Evolutionary conservation across 2,113 vertebrate species (phyloP).

Genomic region (Corythornis madagascariensis): DNA sequence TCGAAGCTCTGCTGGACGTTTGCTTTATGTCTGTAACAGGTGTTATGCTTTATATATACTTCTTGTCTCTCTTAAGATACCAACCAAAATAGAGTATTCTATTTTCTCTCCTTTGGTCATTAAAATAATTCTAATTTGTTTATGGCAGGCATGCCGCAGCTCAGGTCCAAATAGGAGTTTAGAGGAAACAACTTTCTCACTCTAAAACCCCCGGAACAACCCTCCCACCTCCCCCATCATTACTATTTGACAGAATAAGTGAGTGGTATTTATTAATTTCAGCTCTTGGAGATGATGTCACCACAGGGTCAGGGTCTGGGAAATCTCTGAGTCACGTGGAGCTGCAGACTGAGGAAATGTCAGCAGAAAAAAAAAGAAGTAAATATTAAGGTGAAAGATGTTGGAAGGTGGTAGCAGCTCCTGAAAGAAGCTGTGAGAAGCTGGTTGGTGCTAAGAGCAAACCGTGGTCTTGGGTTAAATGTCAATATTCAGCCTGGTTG

Average conservation of each 20-base stretch:
- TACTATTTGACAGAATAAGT: not conserved
- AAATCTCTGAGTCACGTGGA: constrained; percentile 23
- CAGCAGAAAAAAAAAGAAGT: not conserved
- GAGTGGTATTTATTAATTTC: not conserved
- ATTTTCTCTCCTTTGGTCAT: not conserved
- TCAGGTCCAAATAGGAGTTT: not conserved
- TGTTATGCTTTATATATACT: not conserved
- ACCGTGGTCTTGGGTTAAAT: not conserved
- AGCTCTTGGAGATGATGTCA: not conserved
- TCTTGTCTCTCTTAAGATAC: not conserved
- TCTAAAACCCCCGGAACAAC: not conserved
- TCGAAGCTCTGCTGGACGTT: not conserved
- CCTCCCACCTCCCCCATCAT: not conserved
- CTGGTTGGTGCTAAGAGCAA: not conserved
- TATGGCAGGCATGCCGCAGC: not conserved
- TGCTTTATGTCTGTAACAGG: constrained; percentile 17
- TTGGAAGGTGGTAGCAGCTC: not conserved
- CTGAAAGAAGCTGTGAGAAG: not conserved
- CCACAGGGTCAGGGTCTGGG: rapidly evolving
- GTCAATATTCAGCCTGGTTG: not conserved
- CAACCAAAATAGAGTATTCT: not conserved
- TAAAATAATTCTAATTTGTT: not conserved
- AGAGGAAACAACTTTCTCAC: not conserved
- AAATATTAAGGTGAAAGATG: not conserved
- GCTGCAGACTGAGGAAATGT: not conserved